Conservation (phyloP, 2,888 invertebrate genomes). For the Aspidiotus destructor region DNA sequence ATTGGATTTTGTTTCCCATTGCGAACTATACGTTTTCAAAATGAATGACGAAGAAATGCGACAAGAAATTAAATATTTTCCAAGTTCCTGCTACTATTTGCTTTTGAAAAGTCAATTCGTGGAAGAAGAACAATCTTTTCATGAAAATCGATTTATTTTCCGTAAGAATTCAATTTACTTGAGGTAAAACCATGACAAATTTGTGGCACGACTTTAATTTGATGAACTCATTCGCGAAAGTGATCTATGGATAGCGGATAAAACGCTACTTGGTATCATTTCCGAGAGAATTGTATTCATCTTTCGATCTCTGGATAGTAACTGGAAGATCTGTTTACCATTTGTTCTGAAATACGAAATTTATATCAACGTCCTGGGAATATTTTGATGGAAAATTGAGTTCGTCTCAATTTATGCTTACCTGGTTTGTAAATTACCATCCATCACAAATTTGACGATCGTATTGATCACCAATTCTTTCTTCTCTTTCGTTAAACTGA, state of each 20-base stretch:
- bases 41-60: too few species aligned
- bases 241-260: constrained; percentile 20
- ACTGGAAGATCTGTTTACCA: constrained; percentile 18
- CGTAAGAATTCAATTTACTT: too few species aligned
- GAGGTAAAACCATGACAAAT: too few species aligned
- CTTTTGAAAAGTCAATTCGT: too few species aligned
- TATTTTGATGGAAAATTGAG: not conserved
- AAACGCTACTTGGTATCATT: constrained; percentile 16
- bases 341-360: constrained; percentile 13
- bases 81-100: too few species aligned
- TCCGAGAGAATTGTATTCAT: constrained; percentile 13
- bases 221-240: constrained; percentile 11
- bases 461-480: constrained; percentile 23
- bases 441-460: constrained; percentile 21
- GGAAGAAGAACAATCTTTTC: too few species aligned
- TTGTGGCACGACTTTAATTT: too few species aligned
- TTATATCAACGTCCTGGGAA: not conserved
- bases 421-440: constrained; percentile 31
- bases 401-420: not conserved
- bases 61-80: too few species aligned
- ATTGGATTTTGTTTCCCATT: too few species aligned
- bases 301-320: constrained; percentile 16
- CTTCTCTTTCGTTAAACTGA: constrained; percentile 20
- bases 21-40: too few species aligned
- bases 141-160: too few species aligned